phyloP scores from a whole-genome alignment of 1,140 invertebrate species.

The Hypothenemus hampei region DNA sequence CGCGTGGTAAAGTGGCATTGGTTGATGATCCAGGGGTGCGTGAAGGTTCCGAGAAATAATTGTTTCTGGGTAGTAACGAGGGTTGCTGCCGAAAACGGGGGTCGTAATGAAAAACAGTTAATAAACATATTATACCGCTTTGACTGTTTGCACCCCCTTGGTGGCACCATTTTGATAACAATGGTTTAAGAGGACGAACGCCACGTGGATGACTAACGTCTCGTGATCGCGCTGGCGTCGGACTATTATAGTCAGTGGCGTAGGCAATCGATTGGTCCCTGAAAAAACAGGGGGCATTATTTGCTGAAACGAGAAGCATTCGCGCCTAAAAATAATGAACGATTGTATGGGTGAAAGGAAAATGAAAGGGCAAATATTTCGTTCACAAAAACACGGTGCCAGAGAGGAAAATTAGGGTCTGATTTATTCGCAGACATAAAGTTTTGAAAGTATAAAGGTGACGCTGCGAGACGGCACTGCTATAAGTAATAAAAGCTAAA shows the following conservation, averaged over 20 bases:
- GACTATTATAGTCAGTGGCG: conserved; percentile 14
- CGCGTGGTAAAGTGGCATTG: too few species aligned
- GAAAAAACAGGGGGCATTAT: too few species aligned
- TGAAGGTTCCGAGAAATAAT: conserved; percentile 14
- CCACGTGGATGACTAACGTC: conserved; percentile 25
- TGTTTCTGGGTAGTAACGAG: conserved; percentile 5
- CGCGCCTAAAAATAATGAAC: too few species aligned
- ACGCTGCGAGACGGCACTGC: conserved; percentile 14
- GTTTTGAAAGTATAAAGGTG: conserved; percentile 9
- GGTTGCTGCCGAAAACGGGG: neutral
- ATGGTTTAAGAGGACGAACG: conserved; percentile 26
- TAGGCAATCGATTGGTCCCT: too few species aligned
- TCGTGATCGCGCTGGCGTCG: conserved; percentile 11
- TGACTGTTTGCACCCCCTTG: conserved; percentile 21
- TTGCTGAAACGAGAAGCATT: too few species aligned
- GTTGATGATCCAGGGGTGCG: too few species aligned
- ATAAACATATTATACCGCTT: conserved; percentile 29
- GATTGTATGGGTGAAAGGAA: too few species aligned
- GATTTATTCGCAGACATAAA: conserved; percentile 19
- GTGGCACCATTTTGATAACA: conserved; percentile 24
- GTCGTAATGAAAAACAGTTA: conserved; percentile 26
- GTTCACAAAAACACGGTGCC: conserved; percentile 6
- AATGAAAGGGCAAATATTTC: neutral
- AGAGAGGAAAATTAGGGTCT: conserved; percentile 5
- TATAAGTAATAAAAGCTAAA: conserved; percentile 26